A percentile compares a stretch with the other conserved stretches of the same genome.
These are phyloP conservation scores for Axea sp. DNA, from an alignment of 2,888 invertebrate species.

Conservation along the genomic window DNA sequence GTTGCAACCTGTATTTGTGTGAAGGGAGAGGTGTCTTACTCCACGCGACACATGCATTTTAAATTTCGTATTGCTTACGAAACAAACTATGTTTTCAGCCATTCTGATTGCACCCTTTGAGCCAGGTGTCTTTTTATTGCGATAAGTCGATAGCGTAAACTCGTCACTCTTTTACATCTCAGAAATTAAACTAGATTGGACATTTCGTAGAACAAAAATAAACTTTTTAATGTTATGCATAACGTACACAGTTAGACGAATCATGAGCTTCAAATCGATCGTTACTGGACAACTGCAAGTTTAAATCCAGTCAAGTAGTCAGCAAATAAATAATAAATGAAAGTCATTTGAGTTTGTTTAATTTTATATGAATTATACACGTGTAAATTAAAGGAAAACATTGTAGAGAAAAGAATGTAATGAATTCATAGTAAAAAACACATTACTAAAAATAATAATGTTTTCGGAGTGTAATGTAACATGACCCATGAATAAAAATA, in stretches of 20 bases:
- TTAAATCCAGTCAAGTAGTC: no score
- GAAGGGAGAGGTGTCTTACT: constrained; percentile 31
- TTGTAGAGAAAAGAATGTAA: no score
- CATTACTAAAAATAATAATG: no score
- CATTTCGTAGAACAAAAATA: constrained; percentile 9
- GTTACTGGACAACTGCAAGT: no score
- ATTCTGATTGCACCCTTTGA: constrained; percentile 48
- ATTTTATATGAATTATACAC: no score
- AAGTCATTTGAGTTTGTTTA: no score
- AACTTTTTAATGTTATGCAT: constrained; percentile 52
- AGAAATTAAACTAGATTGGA: constrained; percentile 37
- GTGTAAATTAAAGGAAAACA: no score
- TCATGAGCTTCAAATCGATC: constrained; percentile 15
- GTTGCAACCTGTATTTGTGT: constrained; percentile 11
- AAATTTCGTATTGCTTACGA: constrained; percentile 34
- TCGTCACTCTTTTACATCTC: constrained; percentile 42
- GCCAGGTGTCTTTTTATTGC: constrained; percentile 48
- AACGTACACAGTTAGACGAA: constrained; percentile 18
- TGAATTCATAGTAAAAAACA: no score
- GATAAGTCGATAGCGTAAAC: constrained; percentile 35
- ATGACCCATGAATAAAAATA: no score
- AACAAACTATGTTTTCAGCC: constrained; percentile 43
- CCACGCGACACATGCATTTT: constrained; percentile 42
- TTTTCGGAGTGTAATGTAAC: no score
- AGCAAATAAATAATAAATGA: no score